These are phyloP conservation scores for Cylloceria caligata DNA, from an alignment of 2,888 invertebrate genomes.

Conservation along the genomic window DNA sequence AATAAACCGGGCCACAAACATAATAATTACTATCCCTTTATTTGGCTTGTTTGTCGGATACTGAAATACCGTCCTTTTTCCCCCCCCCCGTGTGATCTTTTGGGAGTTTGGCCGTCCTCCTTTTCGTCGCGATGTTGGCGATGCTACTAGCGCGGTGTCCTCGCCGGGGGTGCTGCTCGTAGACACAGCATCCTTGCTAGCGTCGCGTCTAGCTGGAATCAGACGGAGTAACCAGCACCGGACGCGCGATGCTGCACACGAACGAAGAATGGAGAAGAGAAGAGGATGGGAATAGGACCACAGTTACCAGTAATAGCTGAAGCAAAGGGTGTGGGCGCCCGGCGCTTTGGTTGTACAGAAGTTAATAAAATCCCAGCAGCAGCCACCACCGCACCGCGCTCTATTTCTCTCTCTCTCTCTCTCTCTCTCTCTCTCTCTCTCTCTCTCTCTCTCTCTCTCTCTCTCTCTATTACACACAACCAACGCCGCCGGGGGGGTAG, in stretches of 20 bases:
- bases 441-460: constrained; percentile 65
- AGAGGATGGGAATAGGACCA: constrained; percentile 31
- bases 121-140: neutral
- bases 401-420: constrained; percentile 63
- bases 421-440: constrained; percentile 64
- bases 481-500: constrained; percentile 75
- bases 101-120: neutral
- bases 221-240: constrained; percentile 53
- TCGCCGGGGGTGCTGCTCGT: constrained; percentile 44
- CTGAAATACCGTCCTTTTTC: constrained; percentile 15
- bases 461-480: constrained; percentile 57
- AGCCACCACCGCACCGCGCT: constrained; percentile 70
- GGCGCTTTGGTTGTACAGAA: constrained; percentile 81
- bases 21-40: constrained; percentile 84
- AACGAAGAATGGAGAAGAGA: constrained; percentile 9
- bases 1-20: constrained; percentile 82
- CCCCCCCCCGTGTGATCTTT: constrained; percentile 18
- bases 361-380: constrained; percentile 84
- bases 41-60: constrained; percentile 81
- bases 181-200: neutral
- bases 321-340: constrained; percentile 30
- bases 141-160: neutral
- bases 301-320: constrained; percentile 20
- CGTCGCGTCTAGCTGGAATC: constrained; percentile 15
- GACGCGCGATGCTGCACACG: constrained; percentile 26